These are phyloP conservation scores for Onychostruthus taczanowskii DNA, from an alignment of 2,113 vertebrate genomes.

Conservation along the genomic window DNA sequence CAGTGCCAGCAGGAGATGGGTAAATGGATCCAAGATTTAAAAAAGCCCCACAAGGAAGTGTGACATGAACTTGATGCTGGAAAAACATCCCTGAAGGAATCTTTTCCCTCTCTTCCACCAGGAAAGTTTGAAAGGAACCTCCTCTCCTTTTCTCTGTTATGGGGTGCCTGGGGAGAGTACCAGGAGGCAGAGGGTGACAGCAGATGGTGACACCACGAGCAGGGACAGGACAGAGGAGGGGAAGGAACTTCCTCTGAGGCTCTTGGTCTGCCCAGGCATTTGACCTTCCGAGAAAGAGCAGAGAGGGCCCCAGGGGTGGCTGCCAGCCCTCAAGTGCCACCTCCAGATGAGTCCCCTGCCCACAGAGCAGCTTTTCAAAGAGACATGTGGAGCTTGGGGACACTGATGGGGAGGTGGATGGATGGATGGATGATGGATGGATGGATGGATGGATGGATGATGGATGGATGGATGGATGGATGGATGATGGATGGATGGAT, in stretches of 20 bases:
- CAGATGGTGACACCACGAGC: background rate
- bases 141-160: background rate
- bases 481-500: background rate
- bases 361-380: background rate
- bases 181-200: background rate
- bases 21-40: background rate
- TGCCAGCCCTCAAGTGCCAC: background rate
- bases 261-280: background rate
- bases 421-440: background rate
- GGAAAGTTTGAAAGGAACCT: background rate
- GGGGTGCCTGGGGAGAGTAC: background rate
- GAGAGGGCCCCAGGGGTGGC: background rate
- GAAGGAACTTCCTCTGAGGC: background rate
- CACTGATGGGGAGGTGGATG: accelerated
- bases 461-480: background rate
- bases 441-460: background rate
- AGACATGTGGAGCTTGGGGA: background rate
- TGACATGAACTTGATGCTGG: background rate
- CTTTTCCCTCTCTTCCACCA: background rate
- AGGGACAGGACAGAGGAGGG: background rate
- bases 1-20: background rate
- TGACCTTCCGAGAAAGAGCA: too few relatives aligned
- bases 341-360: background rate
- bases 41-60: background rate
- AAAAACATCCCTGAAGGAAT: background rate